Evolutionary conservation across 1,140 invertebrate genomes (phyloP), one percentile per base, ranked within the genome.

Genomic region (Cyclina sinensis): DNA sequence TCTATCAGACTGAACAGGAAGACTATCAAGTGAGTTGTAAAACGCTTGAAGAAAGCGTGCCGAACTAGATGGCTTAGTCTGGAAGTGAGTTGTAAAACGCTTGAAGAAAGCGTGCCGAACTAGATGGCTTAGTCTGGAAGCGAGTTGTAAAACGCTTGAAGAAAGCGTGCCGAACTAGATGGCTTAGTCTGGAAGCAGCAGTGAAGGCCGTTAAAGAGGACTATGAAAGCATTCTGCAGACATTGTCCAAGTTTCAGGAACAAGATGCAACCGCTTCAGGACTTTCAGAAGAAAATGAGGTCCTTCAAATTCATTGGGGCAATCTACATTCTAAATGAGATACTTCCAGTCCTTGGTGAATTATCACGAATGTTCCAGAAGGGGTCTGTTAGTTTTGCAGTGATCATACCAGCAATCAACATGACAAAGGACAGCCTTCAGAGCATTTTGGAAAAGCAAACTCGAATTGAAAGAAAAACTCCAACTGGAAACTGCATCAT

Each of bases 141-240:
- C n/a, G n/a, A n/a, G n/a, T n/a, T n/a, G n/a, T n/a, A n/a, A n/a
- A n/a, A n/a, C n/a, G n/a, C n/a, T n/a, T n/a, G n/a, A n/a, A n/a
- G n/a, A n/a, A n/a, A n/a, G n/a, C n/a, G n/a, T n/a, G n/a, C n/a
- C n/a, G n/a, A n/a, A n/a, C n/a, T n/a, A n/a, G n/a, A n/a, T n/a
- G n/a, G n/a, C n/a, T n/a, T n/a, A n/a, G n/a, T n/a, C n/a, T n/a
- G n/a, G n/a, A n/a, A n/a, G n/a, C n/a, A n/a, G n/a, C n/a, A 14
- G 43, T 83, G 11, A 62, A n/a, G 35, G 59, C 80, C 39, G 80
- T 83, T 9, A 27, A 43, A 14, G 57, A 83, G n/a, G 59, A 83
- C 32, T 68, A n/a, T 43, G 32, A 65, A 32, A 35, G 37, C 1
- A 46, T 83, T 37, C 80, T 83, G 3, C 57, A 83, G 24, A 83